Base-by-base conservation (phyloP, 2,113 vertebrate species). In the Stercorarius parasiticus region DNA sequence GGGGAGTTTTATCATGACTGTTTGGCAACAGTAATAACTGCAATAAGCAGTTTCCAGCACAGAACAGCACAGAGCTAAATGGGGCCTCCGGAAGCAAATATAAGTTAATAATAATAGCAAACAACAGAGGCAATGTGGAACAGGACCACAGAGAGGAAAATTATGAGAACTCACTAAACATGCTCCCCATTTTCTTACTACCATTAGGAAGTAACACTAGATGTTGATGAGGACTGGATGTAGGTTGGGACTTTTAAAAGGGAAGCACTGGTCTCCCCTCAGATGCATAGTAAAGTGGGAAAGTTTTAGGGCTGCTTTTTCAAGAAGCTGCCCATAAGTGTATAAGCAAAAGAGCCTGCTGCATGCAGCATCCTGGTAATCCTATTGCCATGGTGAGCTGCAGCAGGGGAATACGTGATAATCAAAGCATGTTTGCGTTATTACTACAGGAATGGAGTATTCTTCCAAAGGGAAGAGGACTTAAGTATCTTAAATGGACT, bases 211-310 rank as follows among this genome's bases (percentile, higher is more conserved):
- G 4, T 59, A 10, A 45, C 16, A 30, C 6, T 67, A 13, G 18
- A 34, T 11, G 1, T 72, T 0, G 0, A 45, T 59, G 30, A 76
- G 36, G 34, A 67, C 62, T 83, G 5, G 18, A 15, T 61, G 10
- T 30, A 43, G 5, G 9, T 10, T 81, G 43, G 16, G 43, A 50
- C 23, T 81, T 93, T 17, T 21, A 36, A 61, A 83, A 71, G 9
- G 19, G 40, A 86, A 91, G 27, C 55, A 45, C 12, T 11, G 18
- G 3, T 92, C 21, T 73, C 55, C 69, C 78, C 74, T 88, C 59
- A n/a, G 21, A 43, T 66, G 11, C 13, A 17, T 56, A 30, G 26
- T 77, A 43, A 81, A 82, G 20, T n/a, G 29, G 16, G 50, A 56
- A 70, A 43, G 15, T 49, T 73, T 62, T 66, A 70, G 36, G 36